Evolutionary conservation across 2,113 vertebrate species (phyloP), one percentile per base, ranked within the genome.

Genomic region (Atrichornis clamosus): DNA sequence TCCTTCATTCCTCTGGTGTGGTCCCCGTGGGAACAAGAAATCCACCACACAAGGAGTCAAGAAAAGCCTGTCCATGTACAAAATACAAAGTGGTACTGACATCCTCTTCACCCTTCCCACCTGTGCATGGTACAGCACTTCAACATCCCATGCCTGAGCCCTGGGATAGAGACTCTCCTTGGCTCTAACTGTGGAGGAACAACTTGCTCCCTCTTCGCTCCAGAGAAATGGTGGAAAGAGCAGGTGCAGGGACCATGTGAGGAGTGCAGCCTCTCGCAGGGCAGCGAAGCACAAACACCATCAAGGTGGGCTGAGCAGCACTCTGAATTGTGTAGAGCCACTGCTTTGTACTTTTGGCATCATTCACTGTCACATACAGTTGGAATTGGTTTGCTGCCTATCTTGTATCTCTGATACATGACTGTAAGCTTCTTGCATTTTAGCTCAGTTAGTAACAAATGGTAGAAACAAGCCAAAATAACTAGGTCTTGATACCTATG

Each of bases 181-280:
- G 28, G 12, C 11, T 70, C 16, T 46, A 65, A 10, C 6, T 24
- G 11, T 27, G 16, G 46, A 35, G 28, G 41, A 52, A 76, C 26
- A 55, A 35, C 18, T 74, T 44, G 15, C 13, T 78, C 19, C 27
- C 39, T 19, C 18, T 65, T 42, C 22, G 15, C 16, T 44, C 6
- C 16, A 35, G 23, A 30, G 12, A 62, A 53, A 37, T 21, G 22
- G 47, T 58, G 46, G 53, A 44, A 33, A 63, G 30, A 27, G 58
- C 17, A 67, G 15, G 11, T 55, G 16, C 0, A 0, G 60, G 60
- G 24, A 67, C 23, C 26, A 39, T 5, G 28, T 8, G 6, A 52
- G 19, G 17, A 73, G 17, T 4, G 15, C 39, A 86, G 63, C 8
- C 55, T 52, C 27, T 64, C 19, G 47, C 39, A 33, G 27, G 39